Conservation (phyloP, 2,888 invertebrate species). For the Laothoe populi region DNA sequence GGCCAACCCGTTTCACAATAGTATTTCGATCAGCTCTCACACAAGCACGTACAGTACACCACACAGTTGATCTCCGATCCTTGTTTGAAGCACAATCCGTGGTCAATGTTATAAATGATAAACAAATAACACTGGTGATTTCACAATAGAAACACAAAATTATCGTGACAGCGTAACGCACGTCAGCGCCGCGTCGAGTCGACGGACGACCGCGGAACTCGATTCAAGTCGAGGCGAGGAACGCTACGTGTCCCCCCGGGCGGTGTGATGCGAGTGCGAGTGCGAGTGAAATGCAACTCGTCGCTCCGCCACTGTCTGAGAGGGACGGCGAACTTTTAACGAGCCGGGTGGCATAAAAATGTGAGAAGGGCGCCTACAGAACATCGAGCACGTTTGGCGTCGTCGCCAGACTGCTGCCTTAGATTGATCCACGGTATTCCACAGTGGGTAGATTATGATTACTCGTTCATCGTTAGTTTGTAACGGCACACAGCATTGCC, state of each 20-base stretch:
- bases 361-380: constrained; percentile 69
- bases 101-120: constrained; percentile 66
- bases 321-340: constrained; percentile 54
- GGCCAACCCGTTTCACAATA: constrained; percentile 71
- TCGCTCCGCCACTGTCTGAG: constrained; percentile 37
- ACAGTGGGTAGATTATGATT: constrained; percentile 68
- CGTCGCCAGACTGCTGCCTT: constrained; percentile 55
- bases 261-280: constrained; percentile 57
- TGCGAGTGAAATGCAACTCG: constrained; percentile 55
- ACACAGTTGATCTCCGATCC: constrained; percentile 63
- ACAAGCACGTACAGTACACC: constrained; percentile 69
- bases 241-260: constrained; percentile 74
- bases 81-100: constrained; percentile 67
- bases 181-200: constrained; percentile 81
- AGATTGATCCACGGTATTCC: constrained; percentile 72
- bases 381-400: constrained; percentile 56
- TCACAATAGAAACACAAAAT: constrained; percentile 69
- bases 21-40: constrained; percentile 58
- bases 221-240: constrained; percentile 54
- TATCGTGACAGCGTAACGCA: constrained; percentile 69
- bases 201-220: constrained; percentile 80
- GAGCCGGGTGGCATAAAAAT: constrained; percentile 69
- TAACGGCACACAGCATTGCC: constrained; percentile 50
- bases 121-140: constrained; percentile 80
- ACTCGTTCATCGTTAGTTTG: constrained; percentile 59